A percentile compares a stretch with the other conserved stretches of the same genome.
Evolutionary conservation across 2,888 invertebrate species (phyloP).

Genomic region (Pachymerium ferrugineum): DNA sequence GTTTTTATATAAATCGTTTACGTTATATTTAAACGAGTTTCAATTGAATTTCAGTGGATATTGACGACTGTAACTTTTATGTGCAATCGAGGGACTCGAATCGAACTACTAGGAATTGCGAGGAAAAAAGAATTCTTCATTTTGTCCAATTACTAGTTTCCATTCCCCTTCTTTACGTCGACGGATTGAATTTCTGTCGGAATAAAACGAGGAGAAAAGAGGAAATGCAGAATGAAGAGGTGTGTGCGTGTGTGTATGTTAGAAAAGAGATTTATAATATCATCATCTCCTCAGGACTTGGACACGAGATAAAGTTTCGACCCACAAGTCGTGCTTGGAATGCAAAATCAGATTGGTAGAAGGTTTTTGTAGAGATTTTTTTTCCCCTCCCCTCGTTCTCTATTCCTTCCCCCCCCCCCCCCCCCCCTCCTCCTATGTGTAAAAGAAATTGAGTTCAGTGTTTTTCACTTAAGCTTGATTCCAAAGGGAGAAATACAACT

Average conservation of each 20-base stretch:
- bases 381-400: neutral
- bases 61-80: neutral
- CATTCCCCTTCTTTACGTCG: neutral
- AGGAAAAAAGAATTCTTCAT: neutral
- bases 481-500: neutral
- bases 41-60: slow-evolving; percentile 11
- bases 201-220: neutral
- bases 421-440: too few relatives aligned
- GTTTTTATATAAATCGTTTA: too few relatives aligned
- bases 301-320: slow-evolving; percentile 19
- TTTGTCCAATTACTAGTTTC: slow-evolving; percentile 10
- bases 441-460: slow-evolving; percentile 5
- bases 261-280: slow-evolving; percentile 24
- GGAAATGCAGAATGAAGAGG: slow-evolving; percentile 17
- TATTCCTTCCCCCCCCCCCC: neutral
- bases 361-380: neutral
- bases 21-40: neutral
- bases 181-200: neutral
- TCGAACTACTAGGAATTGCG: neutral
- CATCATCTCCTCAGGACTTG: slow-evolving; percentile 21
- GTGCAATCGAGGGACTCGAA: neutral
- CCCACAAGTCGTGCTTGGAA: slow-evolving; percentile 12
- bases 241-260: neutral
- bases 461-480: slow-evolving; percentile 10
- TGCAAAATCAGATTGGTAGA: slow-evolving; percentile 19